phyloP scores from a whole-genome alignment of 2,113 vertebrate species.

The Rhabdomys dilectus region DNA sequence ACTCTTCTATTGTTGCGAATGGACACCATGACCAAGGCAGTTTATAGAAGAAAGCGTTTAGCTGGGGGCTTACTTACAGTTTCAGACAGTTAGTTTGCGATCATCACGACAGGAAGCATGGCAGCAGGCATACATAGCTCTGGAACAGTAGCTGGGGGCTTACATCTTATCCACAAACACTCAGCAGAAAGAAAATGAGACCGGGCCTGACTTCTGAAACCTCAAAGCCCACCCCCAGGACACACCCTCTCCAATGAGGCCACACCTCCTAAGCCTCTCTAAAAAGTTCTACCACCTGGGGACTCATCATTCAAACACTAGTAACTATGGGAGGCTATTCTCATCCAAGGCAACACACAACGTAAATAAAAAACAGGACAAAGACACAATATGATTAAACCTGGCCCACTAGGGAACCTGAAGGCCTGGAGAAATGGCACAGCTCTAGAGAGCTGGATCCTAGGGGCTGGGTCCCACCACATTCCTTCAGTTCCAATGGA shows the following conservation, averaged over 20 bases:
- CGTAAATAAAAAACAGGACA: background rate
- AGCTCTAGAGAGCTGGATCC: background rate
- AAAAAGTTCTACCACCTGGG: background rate
- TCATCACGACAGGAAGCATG: background rate
- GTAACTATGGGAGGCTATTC: background rate
- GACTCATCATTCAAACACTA: background rate
- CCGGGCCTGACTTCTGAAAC: background rate
- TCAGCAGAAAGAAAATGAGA: background rate
- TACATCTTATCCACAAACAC: too few species aligned
- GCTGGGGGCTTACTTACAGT: background rate
- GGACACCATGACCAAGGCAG: background rate
- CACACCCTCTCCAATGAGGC: background rate
- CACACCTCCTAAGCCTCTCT: background rate
- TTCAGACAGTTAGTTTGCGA: background rate
- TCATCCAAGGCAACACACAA: background rate
- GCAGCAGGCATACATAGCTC: background rate
- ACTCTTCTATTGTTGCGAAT: background rate
- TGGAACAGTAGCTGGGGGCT: too few species aligned
- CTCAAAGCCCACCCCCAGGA: background rate
- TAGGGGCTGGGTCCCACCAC: background rate
- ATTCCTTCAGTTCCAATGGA: background rate
- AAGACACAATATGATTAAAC: background rate
- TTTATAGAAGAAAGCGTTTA: background rate
- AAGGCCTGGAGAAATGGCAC: background rate
- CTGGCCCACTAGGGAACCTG: background rate